A percentile compares a stretch with the other conserved stretches of the same genome.
These are phyloP conservation scores for Redunca redunca DNA, from an alignment of 2,113 vertebrate genomes.

Conservation along the genomic window DNA sequence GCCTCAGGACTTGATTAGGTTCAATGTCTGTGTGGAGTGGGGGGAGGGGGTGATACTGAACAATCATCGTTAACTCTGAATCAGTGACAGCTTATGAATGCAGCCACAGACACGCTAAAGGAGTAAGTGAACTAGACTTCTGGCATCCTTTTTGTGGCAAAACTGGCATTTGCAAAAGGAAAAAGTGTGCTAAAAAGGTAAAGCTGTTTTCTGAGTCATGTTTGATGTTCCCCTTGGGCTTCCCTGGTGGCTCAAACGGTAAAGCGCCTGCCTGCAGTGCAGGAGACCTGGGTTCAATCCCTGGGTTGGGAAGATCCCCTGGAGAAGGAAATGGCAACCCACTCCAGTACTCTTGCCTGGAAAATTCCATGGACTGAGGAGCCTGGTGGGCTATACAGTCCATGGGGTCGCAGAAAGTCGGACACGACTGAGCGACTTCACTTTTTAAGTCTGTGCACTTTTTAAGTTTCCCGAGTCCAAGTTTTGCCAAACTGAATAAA, in stretches of 20 bases:
- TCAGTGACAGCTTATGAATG: not conserved
- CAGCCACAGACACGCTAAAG: not conserved
- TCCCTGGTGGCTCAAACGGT: no score
- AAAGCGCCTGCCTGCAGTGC: no score
- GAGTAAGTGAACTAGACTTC: not conserved
- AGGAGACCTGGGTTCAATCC: no score
- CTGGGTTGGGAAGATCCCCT: no score
- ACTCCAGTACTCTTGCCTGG: no score
- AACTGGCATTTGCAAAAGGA: not conserved
- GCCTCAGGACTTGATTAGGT: not conserved
- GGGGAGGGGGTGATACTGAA: not conserved
- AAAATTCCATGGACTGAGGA: no score
- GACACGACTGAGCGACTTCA: no score
- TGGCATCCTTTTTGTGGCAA: not conserved
- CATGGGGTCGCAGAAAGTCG: no score
- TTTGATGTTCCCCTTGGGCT: not conserved
- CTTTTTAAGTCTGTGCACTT: not conserved
- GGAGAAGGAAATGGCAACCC: no score
- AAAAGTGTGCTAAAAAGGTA: not conserved
- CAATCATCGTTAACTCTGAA: not conserved
- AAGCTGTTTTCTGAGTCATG: not conserved
- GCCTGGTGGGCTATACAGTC: no score
- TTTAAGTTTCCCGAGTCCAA: not conserved
- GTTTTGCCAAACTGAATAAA: slow-evolving; percentile 25
- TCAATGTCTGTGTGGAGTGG: not conserved